phyloP scores from a whole-genome alignment of 2,888 invertebrate species.

The Drosophila siamana region DNA sequence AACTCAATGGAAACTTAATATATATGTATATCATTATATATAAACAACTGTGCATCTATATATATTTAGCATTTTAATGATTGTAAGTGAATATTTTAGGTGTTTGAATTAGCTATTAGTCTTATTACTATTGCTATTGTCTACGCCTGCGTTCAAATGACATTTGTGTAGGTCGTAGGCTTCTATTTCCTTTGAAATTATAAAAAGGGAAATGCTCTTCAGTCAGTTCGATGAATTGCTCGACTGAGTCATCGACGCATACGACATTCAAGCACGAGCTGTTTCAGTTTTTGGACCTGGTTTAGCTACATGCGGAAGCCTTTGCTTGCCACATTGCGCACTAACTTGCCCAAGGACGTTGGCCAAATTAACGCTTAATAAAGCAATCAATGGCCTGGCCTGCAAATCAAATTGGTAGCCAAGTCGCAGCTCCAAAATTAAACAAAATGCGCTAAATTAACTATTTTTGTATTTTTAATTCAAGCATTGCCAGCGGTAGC shows the following conservation, averaged over 20 bases:
- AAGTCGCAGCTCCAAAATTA: slow-evolving; percentile 64
- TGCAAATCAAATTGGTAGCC: slow-evolving; percentile 79
- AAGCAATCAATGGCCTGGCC: slow-evolving; percentile 72
- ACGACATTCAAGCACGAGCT: slow-evolving; percentile 35
- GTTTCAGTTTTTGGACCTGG: slow-evolving; percentile 9
- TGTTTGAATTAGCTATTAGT: background rate
- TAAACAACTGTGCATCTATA: too few relatives aligned
- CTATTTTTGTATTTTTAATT: slow-evolving; percentile 30
- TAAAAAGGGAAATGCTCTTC: background rate
- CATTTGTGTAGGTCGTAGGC: slow-evolving; percentile 1
- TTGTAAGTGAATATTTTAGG: slow-evolving; percentile 10
- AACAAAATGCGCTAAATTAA: slow-evolving; percentile 78
- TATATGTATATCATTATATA: background rate
- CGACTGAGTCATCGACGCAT: slow-evolving; percentile 38
- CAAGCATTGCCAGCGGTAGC: slow-evolving; percentile 42
- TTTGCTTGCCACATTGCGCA: slow-evolving; percentile 33
- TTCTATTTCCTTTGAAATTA: too few relatives aligned
- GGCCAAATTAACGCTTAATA: slow-evolving; percentile 77
- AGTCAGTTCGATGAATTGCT: background rate
- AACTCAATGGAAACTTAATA: slow-evolving; percentile 3
- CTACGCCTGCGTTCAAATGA: background rate
- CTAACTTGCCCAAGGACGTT: slow-evolving; percentile 66
- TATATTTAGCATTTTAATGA: slow-evolving; percentile 21
- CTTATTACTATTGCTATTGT: slow-evolving; percentile 1
- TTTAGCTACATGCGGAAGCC: slow-evolving; percentile 61